Percentiles rank a stretch among this genome's conserved stretches.
Conservation (phyloP, 2,888 invertebrate species). For the Dynastes grantii region DNA sequence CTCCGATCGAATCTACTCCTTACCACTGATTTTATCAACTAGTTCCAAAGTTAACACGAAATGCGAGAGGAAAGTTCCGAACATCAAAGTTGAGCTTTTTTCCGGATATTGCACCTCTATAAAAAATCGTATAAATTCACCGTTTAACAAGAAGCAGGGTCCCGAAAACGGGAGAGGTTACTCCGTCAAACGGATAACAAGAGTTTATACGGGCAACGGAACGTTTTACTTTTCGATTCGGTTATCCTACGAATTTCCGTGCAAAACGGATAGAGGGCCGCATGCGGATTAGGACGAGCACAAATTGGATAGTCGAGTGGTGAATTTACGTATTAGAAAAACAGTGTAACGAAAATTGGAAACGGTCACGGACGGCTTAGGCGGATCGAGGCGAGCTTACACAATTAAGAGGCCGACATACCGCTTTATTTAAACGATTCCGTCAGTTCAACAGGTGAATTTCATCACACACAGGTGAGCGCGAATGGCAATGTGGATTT, state of each 20-base stretch:
- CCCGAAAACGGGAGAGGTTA: background rate
- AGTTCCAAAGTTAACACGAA: too few relatives aligned
- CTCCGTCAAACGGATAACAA: slow-evolving; percentile 30
- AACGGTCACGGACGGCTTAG: slow-evolving; percentile 55
- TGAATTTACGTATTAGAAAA: slow-evolving; percentile 46
- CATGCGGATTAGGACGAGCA: slow-evolving; percentile 39
- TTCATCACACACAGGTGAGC: slow-evolving; percentile 56
- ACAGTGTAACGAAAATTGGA: slow-evolving; percentile 43
- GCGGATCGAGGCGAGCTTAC: slow-evolving; percentile 56
- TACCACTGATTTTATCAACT: too few relatives aligned
- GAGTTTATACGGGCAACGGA: slow-evolving; percentile 18
- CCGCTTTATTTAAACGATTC: slow-evolving; percentile 54
- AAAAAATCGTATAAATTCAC: slow-evolving; percentile 12
- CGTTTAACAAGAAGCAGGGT: slow-evolving; percentile 15
- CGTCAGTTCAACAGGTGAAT: slow-evolving; percentile 59
- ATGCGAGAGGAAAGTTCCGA: too few relatives aligned
- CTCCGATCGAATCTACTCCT: too few relatives aligned
- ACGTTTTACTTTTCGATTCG: slow-evolving; percentile 33
- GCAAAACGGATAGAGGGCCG: slow-evolving; percentile 37
- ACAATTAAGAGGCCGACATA: slow-evolving; percentile 56
- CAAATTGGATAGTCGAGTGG: slow-evolving; percentile 46
- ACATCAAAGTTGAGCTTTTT: too few relatives aligned
- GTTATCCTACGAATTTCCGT: slow-evolving; percentile 31
- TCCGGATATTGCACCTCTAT: background rate
- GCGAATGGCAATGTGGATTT: background rate